A percentile compares a stretch with the other conserved stretches of the same genome.
Conservation (phyloP, 2,797 vertebrate genomes). For the Acrossocheilus wenchowensis region DNA sequence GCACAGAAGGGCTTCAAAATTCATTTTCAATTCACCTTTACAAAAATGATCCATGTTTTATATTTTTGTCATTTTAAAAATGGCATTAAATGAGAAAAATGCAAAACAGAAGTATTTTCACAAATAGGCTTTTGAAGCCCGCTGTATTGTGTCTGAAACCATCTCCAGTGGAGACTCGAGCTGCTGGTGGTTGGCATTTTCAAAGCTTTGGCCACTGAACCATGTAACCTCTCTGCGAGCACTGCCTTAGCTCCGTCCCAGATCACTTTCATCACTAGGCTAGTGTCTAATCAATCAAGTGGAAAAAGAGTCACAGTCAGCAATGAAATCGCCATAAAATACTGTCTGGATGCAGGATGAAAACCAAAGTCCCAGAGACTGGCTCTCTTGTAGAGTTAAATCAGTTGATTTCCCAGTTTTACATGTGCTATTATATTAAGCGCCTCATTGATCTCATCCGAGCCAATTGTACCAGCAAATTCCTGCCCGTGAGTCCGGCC, state of each 20-base stretch:
- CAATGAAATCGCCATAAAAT: slow-evolving; percentile 36
- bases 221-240: slow-evolving; percentile 49
- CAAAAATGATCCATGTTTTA: not conserved
- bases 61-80: not conserved
- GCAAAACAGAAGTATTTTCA: slow-evolving; percentile 10
- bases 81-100: not conserved
- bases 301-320: slow-evolving; percentile 51
- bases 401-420: slow-evolving; percentile 41
- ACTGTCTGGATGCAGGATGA: slow-evolving; percentile 36
- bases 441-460: slow-evolving; percentile 11
- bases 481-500: not conserved
- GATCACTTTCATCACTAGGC: slow-evolving; percentile 52
- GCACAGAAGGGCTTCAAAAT: not conserved
- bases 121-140: not conserved
- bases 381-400: slow-evolving; percentile 17
- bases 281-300: slow-evolving; percentile 55
- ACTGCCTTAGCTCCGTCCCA: slow-evolving; percentile 49
- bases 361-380: slow-evolving; percentile 2
- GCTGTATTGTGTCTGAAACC: slow-evolving; percentile 25
- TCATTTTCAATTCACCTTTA: not conserved
- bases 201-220: slow-evolving; percentile 52
- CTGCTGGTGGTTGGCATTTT: slow-evolving; percentile 60
- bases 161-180: slow-evolving; percentile 37
- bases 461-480: slow-evolving; percentile 29
- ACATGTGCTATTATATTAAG: slow-evolving; percentile 30